phyloP scores from a whole-genome alignment of 2,113 vertebrate species.

The Gymnogyps californianus region DNA sequence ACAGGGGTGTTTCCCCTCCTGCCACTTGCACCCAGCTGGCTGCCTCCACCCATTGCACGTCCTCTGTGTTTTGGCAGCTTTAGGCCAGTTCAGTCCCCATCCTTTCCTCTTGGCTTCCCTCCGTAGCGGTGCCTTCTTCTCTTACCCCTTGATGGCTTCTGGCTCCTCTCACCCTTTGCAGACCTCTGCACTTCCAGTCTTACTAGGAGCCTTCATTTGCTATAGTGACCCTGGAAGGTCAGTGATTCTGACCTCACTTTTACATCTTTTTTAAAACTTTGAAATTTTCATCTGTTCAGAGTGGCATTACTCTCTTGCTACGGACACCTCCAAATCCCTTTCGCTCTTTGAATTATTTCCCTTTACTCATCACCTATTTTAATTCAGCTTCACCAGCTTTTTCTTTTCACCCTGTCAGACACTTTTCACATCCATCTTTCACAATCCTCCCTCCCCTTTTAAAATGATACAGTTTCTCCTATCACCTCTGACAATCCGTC shows the following conservation, averaged over 20 bases:
- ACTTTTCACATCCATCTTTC: neutral
- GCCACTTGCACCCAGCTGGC: neutral
- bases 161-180: neutral
- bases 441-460: neutral
- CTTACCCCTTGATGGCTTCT: neutral
- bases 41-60: neutral
- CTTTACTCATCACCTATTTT: neutral
- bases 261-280: neutral
- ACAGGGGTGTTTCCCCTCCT: rapidly evolving
- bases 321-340: neutral
- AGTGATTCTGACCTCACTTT: neutral
- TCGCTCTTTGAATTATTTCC: neutral
- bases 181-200: neutral
- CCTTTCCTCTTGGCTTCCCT: neutral
- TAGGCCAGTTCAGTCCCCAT: neutral
- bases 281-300: neutral
- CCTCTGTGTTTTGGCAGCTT: neutral
- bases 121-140: neutral
- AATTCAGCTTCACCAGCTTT: neutral
- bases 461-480: neutral
- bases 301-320: neutral
- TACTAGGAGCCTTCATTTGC: neutral
- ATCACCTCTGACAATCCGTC: neutral
- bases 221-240: neutral
- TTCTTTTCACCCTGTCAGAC: slow-evolving; percentile 16